Base-by-base conservation (phyloP, 2,888 invertebrate genomes). In the Herminia tarsipennalis region DNA sequence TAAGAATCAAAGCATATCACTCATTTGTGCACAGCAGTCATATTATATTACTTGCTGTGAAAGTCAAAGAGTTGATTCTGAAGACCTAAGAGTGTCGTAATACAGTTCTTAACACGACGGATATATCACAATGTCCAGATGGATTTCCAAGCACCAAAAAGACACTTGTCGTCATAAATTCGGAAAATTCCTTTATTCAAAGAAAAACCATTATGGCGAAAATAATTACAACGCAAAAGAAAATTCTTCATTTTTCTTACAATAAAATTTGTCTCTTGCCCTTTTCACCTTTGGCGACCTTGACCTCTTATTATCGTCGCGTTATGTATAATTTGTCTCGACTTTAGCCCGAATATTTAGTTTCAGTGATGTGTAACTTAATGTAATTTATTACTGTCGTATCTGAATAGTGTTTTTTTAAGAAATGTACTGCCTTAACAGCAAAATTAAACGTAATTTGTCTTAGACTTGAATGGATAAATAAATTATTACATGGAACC, bases 311-410 rank as follows among this genome's bases (percentile, higher is more conserved):
- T 57, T 66, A 66, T 45, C 40, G 34, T 52, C 38, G 45, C 47
- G 37, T 54, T 60, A 50, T 61, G 40, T 50, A 57, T 52, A 65
- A 66, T 66, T 65, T 68, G 50, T 53, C 50, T 50, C 39, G 57
- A 68, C 53, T 53, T 53, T 14, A 40, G 55, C 46, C 49, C 32
- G 34, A 36, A 57, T 66, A 42, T 20, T 53, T 30, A 32, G 34
- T 29, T 41, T 38, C 49, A 53, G 30, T 63, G 67, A 38, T 47
- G 64, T 58, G 45, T 47, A 48, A 38, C 47, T 12, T 51, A 14
- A 48, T 44, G 43, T 63, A 37, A 63, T 63, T 63, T 58, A 54
- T 62, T 34, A 43, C 29, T 46, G 40, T 58, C 50, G 16, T 18
- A 25, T 18, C 16, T 45, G 32, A 44, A 33, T 37, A 43, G 41